These are phyloP conservation scores for Phocides pigmalion DNA, from an alignment of 1,140 invertebrate genomes.

Conservation along the genomic window DNA sequence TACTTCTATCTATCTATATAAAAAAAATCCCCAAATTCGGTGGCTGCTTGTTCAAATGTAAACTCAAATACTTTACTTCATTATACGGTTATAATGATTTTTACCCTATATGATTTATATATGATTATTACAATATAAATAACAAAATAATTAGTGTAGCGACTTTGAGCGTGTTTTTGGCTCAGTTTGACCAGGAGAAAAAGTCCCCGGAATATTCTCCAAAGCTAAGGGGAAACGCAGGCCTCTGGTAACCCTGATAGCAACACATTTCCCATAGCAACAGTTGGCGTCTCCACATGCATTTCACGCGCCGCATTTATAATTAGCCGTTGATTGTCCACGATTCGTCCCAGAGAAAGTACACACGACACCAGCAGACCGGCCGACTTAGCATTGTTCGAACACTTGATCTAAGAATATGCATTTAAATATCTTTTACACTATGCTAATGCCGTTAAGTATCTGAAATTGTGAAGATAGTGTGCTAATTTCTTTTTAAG, in stretches of 20 bases:
- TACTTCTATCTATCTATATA: no score
- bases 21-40: no score
- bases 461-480: neutral
- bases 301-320: slow-evolving; percentile 54
- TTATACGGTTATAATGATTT: no score
- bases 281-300: slow-evolving; percentile 43
- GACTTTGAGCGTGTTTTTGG: no score
- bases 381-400: slow-evolving; percentile 18
- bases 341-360: slow-evolving; percentile 73
- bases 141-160: no score
- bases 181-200: no score
- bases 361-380: slow-evolving; percentile 26
- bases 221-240: neutral
- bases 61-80: no score
- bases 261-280: slow-evolving; percentile 38
- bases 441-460: slow-evolving; percentile 16
- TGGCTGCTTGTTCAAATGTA: no score
- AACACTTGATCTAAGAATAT: slow-evolving; percentile 20
- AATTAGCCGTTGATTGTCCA: slow-evolving; percentile 65
- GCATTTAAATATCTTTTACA: slow-evolving; percentile 13
- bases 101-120: no score
- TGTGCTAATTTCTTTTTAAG: slow-evolving; percentile 37
- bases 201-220: no score
- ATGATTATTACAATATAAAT: no score
- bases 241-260: slow-evolving; percentile 6